Percentiles rank a stretch among this genome's conserved stretches.
Evolutionary conservation across 2,797 vertebrate genomes (phyloP).

Genomic region (Myotis myotis): DNA sequence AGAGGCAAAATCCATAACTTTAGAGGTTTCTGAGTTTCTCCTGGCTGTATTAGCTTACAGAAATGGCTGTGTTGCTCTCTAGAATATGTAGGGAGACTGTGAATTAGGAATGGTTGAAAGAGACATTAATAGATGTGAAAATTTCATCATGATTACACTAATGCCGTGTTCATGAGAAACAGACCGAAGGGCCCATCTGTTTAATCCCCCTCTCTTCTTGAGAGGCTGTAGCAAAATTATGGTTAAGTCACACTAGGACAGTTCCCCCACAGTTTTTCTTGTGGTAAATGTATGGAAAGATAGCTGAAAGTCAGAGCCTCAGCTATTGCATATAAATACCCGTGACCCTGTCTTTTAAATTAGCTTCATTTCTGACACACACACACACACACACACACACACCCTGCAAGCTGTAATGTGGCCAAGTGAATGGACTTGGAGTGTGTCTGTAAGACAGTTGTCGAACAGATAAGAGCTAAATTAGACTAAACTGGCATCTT

Average conservation of each 20-base stretch:
- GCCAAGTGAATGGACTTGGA: not conserved
- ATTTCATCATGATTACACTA: constrained; percentile 58
- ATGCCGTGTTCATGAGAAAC: constrained; percentile 60
- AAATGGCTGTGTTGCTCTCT: constrained; percentile 12
- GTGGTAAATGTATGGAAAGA: not conserved
- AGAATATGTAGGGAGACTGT: constrained; percentile 54
- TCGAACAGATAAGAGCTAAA: not conserved
- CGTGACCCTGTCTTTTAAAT: not conserved
- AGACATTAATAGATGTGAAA: constrained; percentile 48
- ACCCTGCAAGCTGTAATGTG: not conserved
- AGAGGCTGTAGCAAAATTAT: constrained; percentile 55
- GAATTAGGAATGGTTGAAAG: constrained; percentile 65
- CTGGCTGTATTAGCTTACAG: not conserved
- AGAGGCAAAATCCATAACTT: not conserved
- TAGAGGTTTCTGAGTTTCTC: not conserved
- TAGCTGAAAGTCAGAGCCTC: not conserved
- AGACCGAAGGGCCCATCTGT: constrained; percentile 68
- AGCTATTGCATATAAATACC: not conserved
- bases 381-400: no score
- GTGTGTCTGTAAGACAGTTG: not conserved
- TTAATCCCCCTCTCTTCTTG: constrained; percentile 45
- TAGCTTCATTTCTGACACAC: not conserved
- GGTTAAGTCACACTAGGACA: not conserved
- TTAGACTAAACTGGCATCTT: not conserved
- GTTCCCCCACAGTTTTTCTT: not conserved